Base-by-base conservation (phyloP, 2,113 vertebrate genomes). In the Lagopus leucura region DNA sequence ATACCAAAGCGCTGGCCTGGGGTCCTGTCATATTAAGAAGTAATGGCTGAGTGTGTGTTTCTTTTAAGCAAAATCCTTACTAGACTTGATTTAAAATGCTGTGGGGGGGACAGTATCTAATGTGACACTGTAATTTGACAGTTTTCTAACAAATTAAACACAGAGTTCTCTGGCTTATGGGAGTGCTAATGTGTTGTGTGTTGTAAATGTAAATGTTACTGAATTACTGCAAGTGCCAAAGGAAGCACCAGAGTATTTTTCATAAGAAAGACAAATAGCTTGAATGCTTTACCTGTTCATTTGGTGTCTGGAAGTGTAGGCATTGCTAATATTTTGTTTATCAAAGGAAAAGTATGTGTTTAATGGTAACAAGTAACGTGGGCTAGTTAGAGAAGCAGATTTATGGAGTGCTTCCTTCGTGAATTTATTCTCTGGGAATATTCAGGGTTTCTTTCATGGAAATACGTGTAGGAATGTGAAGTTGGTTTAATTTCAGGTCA, bases 251-350 rank as follows among this genome's bases (percentile, higher is more conserved):
- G 42, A 63, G 6, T 24, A 4, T 43, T 36, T 65, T 48, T 72
- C 13, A 30, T 2, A 2, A 3, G 42, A 6, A 61, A 81, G 12
- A 12, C 47, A 40, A 10, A 21, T 22, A 21, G 12, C 5, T 30
- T 32, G 70, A 34, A 3, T 58, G 7, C 3, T 11, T 65, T 32
- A 2, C 4, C 32, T 1, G 55, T 15, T 36, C 38, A 5, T 10
- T 14, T 71, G 7, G 4, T 8, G 11, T 27, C 76, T 36, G 4
- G n/a, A 58, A 52, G 55, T 40, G 1, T 1, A 0, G 3, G 1
- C 10, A 8, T 12, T 28, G 3, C 8, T 45, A 52, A 18, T 14
- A 36, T 14, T 1, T 58, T 28, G 1, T 7, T 4, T 27, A 54
- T 83, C 11, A 2, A 11, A 45, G 27, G 11, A 11, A 14, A 11